These are phyloP conservation scores for Trissolcus basalis DNA, from an alignment of 1,140 invertebrate species.

Conservation along the genomic window DNA sequence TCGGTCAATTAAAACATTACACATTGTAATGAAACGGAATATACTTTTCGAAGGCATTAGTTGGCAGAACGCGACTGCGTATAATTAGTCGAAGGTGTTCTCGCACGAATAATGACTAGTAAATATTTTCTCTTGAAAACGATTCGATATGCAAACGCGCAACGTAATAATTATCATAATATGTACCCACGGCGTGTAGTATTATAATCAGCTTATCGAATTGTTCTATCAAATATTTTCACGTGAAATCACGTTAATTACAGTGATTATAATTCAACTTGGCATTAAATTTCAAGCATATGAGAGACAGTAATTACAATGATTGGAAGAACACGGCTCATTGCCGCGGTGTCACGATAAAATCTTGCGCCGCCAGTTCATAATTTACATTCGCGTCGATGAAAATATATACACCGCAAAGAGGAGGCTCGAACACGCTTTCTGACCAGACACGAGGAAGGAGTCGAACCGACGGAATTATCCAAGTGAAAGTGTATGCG, in stretches of 20 bases:
- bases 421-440: slow-evolving; percentile 45
- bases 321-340: slow-evolving; percentile 57
- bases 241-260: slow-evolving; percentile 59
- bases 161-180: slow-evolving; percentile 59
- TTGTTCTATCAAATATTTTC: slow-evolving; percentile 61
- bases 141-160: slow-evolving; percentile 52
- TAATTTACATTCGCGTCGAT: slow-evolving; percentile 57
- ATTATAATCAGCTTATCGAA: slow-evolving; percentile 61
- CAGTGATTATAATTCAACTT: slow-evolving; percentile 60
- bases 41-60: slow-evolving; percentile 16
- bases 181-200: slow-evolving; percentile 39
- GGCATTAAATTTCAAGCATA: slow-evolving; percentile 53
- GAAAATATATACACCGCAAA: slow-evolving; percentile 26
- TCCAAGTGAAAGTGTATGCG: slow-evolving; percentile 50
- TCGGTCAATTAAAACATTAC: slow-evolving; percentile 47
- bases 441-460: slow-evolving; percentile 55
- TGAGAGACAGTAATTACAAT: slow-evolving; percentile 56
- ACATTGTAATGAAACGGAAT: slow-evolving; percentile 37
- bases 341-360: slow-evolving; percentile 58
- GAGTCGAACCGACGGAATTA: slow-evolving; percentile 41
- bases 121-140: slow-evolving; percentile 57
- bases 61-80: slow-evolving; percentile 27
- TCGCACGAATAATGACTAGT: slow-evolving; percentile 51
- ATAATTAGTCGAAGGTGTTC: slow-evolving; percentile 52
- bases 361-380: slow-evolving; percentile 49